Conservation (phyloP, 2,888 invertebrate species). For the Urechis unicinctus region DNA sequence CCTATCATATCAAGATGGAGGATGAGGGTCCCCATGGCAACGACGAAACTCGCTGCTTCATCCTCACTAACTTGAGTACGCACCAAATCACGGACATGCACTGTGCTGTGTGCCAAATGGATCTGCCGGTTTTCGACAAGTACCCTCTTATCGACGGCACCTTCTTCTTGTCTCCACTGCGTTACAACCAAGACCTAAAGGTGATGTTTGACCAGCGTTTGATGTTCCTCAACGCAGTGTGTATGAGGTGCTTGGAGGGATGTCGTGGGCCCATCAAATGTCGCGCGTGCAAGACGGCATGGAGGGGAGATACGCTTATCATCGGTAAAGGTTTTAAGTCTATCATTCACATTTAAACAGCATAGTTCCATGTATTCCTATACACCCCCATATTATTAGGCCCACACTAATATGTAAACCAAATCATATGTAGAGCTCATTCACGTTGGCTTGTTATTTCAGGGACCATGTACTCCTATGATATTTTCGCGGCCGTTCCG, state of each 20-base stretch:
- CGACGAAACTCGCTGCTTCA: conserved; percentile 94
- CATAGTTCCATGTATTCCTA: not conserved
- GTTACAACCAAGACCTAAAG: conserved; percentile 53
- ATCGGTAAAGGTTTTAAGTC: no score
- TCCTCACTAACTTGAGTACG: conserved; percentile 86
- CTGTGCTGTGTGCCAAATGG: conserved; percentile 75
- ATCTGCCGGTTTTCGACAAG: conserved; percentile 88
- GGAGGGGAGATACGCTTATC: conserved; percentile 79
- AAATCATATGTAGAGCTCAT: no score
- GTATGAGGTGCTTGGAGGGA: conserved; percentile 76
- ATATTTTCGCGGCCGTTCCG: conserved; percentile 94
- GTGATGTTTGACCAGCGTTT: conserved; percentile 74
- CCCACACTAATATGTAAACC: no score
- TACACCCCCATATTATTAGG: no score
- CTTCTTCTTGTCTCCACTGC: conserved; percentile 88
- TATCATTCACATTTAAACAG: no score
- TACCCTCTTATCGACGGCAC: conserved; percentile 94
- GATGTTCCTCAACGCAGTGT: conserved; percentile 86
- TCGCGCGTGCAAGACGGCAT: conserved; percentile 38
- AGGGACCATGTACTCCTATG: conserved; percentile 97
- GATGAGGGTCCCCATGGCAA: conserved; percentile 98
- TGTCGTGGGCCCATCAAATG: conserved; percentile 52
- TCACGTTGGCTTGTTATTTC: no score
- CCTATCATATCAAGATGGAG: conserved; percentile 99
- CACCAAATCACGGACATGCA: conserved; percentile 72